Base-by-base conservation (phyloP, 2,797 vertebrate genomes). In the Anguilla pacifica region DNA sequence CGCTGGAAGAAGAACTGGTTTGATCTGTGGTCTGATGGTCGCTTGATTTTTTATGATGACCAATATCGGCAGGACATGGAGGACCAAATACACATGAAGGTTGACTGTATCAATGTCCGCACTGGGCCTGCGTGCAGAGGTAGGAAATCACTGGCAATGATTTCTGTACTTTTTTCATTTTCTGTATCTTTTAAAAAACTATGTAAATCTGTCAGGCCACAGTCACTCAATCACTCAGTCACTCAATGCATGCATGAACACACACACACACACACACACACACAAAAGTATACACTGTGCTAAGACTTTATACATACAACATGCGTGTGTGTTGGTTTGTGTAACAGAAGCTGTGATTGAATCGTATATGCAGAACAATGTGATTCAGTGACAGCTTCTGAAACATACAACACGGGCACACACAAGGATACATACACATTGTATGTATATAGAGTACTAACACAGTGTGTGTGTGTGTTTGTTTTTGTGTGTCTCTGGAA, bases 1-100 rank as follows among this genome's bases (percentile, higher is more conserved):
- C 96, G 98, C 0, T 99, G 98, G 98, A 99, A 99, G 92, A 98
- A 94, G 93, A 99, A 99, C 93, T 99, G 98, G 98, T 99, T 99
- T 94, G 98, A 99, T 91, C 91, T 99, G 82, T 99, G 97, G 97
- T 96, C 97, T 49, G 97, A 98, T 35, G 98, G 98, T 22, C 96
- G 97, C 25, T 94, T 99, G 17, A 95, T 98, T 88, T 99, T 98
- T 94, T 99, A 98, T 3, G 97, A 97, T 55, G 97, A 99, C 87
- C 97, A 98, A 87, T 96, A 96, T 9, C 95, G 97, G 6, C 95
- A 93, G 11, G 97, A 97, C 90, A 90, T 98, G 90, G 98, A 99
- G 91, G 98, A 99, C 82, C 97, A 97, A 92, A 96, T 99, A 89
- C 97, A 98, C 94, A 98, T 99, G 97, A 95, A 95, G 84, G 94